Evolutionary conservation across 2,888 invertebrate genomes (phyloP).

Genomic region (Drosophila setosimentum): DNA sequence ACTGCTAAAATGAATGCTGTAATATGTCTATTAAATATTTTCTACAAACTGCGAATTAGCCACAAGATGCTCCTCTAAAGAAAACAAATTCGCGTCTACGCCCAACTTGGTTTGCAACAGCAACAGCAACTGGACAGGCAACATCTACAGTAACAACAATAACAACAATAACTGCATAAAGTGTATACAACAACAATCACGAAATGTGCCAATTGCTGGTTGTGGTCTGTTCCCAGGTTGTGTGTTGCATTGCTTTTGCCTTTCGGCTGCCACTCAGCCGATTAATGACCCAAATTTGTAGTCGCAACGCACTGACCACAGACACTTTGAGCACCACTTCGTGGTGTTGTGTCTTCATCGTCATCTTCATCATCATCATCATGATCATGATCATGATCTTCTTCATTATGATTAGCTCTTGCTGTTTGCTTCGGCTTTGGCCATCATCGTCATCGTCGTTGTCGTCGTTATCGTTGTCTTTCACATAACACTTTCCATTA

Average conservation of each 20-base stretch:
- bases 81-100: conserved; percentile 20
- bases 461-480: conserved; percentile 24
- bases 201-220: conserved; percentile 57
- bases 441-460: conserved; percentile 16
- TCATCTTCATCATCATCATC: conserved; percentile 28
- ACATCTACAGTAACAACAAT: conserved; percentile 27
- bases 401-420: conserved; percentile 24
- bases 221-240: conserved; percentile 31
- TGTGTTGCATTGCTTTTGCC: conserved; percentile 23
- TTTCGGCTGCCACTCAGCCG: conserved; percentile 53
- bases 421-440: conserved; percentile 16
- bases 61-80: conserved; percentile 17
- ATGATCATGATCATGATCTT: conserved; percentile 16
- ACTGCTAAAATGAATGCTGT: conserved; percentile 14
- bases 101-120: conserved; percentile 32
- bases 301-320: conserved; percentile 71
- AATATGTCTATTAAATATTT: conserved; percentile 2
- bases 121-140: conserved; percentile 27
- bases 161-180: conserved; percentile 4
- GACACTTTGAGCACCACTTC: conserved; percentile 51
- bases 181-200: conserved; percentile 8
- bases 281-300: conserved; percentile 73
- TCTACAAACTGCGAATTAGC: conserved; percentile 2
- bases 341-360: conserved; percentile 44
- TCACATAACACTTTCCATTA: conserved; percentile 78